Conservation (phyloP, 2,113 vertebrate genomes). For the Triplophysa dalaica region DNA sequence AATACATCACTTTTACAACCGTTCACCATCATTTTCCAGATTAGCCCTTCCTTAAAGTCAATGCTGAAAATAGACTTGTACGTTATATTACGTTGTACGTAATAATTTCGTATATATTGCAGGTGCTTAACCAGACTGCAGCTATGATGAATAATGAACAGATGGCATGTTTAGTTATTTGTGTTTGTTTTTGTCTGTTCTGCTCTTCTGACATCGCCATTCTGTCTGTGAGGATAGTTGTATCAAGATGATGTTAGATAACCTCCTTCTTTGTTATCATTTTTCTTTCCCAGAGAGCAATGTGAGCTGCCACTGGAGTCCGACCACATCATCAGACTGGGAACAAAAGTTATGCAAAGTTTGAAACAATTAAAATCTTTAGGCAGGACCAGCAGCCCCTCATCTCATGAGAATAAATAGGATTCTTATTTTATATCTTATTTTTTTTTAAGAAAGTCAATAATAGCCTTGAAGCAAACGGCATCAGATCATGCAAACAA, state of each 20-base stretch:
- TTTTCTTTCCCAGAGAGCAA: slow-evolving; percentile 62
- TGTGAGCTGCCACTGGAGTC: slow-evolving; percentile 44
- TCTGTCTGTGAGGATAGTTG: neutral
- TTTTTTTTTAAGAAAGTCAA: neutral
- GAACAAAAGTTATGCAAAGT: slow-evolving; percentile 58
- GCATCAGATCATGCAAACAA: neutral
- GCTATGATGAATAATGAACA: neutral
- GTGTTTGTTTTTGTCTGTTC: neutral
- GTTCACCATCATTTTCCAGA: too few species aligned
- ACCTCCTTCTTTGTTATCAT: slow-evolving; percentile 21
- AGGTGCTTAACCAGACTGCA: too few species aligned
- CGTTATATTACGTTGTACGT: too few species aligned
- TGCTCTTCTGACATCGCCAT: neutral
- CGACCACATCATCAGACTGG: slow-evolving; percentile 45
- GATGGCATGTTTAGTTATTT: neutral
- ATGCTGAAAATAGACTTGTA: too few species aligned
- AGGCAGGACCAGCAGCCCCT: slow-evolving; percentile 17
- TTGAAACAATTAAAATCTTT: slow-evolving; percentile 63
- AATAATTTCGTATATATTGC: too few species aligned
- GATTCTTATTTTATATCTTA: too few species aligned
- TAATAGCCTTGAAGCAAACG: neutral
- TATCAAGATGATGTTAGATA: slow-evolving; percentile 5
- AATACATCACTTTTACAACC: too few species aligned
- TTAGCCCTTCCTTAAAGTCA: too few species aligned
- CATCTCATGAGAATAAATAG: slow-evolving; percentile 20